These are phyloP conservation scores for Aepyceros melampus DNA, from an alignment of 2,113 vertebrate genomes.

Conservation along the genomic window DNA sequence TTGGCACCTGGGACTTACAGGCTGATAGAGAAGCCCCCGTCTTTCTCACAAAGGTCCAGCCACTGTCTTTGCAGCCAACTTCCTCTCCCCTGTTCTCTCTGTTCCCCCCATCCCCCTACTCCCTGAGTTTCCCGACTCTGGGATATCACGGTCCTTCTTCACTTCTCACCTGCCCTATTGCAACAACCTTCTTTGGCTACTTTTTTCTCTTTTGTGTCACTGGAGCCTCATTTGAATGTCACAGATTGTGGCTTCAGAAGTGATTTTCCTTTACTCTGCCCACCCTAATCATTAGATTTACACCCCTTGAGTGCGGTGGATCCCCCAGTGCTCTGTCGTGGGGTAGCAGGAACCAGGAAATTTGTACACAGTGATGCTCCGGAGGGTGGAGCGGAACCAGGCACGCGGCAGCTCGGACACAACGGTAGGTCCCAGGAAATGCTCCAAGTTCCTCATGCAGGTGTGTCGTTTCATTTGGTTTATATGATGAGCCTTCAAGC, in stretches of 20 bases:
- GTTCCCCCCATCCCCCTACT: fast-evolving
- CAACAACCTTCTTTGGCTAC: neutral
- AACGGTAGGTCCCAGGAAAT: fast-evolving
- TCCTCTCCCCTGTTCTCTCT: too few species aligned
- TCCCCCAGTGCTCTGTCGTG: neutral
- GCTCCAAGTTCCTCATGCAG: neutral
- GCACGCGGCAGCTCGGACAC: fast-evolving
- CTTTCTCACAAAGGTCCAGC: neutral
- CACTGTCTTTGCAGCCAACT: fast-evolving
- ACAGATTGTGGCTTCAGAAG: neutral
- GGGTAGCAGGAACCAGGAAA: neutral
- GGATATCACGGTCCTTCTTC: neutral
- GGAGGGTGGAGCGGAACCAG: neutral
- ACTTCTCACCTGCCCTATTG: neutral
- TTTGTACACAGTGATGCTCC: neutral
- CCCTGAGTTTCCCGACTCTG: neutral
- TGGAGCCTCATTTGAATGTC: neutral
- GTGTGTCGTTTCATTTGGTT: neutral
- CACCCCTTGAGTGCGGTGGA: neutral
- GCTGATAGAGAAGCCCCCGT: neutral
- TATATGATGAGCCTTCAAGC: neutral
- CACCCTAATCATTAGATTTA: neutral
- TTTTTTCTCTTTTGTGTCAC: neutral
- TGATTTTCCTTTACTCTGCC: neutral
- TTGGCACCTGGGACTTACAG: neutral